Evolutionary conservation across 53 echinoderm and acorn worm species (phyloP), one percentile per base, ranked within the genome.

Genomic region (Apostichopus leukothele): DNA sequence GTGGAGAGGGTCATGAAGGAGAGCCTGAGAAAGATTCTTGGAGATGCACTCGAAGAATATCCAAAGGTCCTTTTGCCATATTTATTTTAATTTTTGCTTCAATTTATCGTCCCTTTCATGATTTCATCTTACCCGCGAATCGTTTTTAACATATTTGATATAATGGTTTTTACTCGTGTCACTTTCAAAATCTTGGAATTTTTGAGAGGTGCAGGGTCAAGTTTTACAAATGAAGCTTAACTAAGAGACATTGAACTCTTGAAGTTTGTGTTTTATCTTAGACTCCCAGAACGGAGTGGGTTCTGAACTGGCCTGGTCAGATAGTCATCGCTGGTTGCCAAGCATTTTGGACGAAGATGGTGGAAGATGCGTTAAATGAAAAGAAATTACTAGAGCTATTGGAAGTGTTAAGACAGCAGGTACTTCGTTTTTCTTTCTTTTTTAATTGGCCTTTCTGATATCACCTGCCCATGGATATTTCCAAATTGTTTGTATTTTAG

Each of bases 241-340:
- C 39, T 39, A 39, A 0, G 3, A 39, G 39, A 39, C 39, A 39
- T 39, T 39, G 39, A 39, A 39, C 39, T 39, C 39, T 39, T 3
- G 27, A 27, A 27, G 1, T 3, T 57, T 57, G 7, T 57, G 4
- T 57, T 57, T 10, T 9, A 57, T 57, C 0, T 52, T 86, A 96
- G 96, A 90, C 81, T 13, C 91, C 91, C 50, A 89, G 99, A 60
- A 93, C 99, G 57, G 93, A 99, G 84, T 99, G 99, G 99, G 99
- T 99, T 63, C 76, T 99, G 26, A 80, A 86, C 87, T 99, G 99
- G 99, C 99, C 99, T 50, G 99, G 99, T 92, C 99, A 99, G 91
- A 93, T 99, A 57, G 99, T 99, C 88, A 99, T 99, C 27, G 99
- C 99, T 27, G 96, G 96, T 14, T 99, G 99, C 54, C 99, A 99